Evolutionary conservation across 2,113 vertebrate species (phyloP), one percentile per base, ranked within the genome.

Genomic region (Ammospiza caudacuta): DNA sequence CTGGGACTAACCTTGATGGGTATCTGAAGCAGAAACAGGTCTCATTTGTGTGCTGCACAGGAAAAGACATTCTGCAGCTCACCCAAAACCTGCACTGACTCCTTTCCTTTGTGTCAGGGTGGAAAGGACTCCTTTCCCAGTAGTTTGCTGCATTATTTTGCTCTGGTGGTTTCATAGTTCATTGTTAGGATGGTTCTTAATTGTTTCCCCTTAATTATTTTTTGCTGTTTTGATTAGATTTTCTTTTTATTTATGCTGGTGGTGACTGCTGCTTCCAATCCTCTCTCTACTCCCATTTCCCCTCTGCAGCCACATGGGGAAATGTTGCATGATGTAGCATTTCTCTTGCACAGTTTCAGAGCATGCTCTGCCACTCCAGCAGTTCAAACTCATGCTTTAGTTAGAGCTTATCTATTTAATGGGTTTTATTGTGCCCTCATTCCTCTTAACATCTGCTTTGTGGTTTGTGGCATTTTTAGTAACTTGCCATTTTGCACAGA

Each of bases 261-360:
- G 49, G 54, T 46, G 33, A 57, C 17, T 1, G 31, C 28, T 72
- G 14, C 21, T 85, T 79, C 69, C 4, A 15, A 11, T 21, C 29
- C 25, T 16, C 35, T 84, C 37, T 61, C 49, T 61, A 43, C 57
- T 82, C 64, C n/a, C 52, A 1, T 49, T 84, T 80, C 43, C 55
- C 22, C 33, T 74, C 52, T 95, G 73, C 75, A 88, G 47, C 72
- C 83, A 66, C 67, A 67, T 31, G 55, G 78, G 59, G 55, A 74
- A 61, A 67, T 44, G 14, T 15, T 83, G 70, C 68, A 90, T 95
- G 94, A 94, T 92, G 80, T 83, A 91, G 87, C 87, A 64, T 90
- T 96, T 91, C 79, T 94, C 29, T 61, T 19, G 12, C 27, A 19
- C 44, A 33, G 24, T 57, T 52, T 90, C 80, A 92, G 93, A 96